Evolutionary conservation across 2,797 vertebrate genomes (phyloP), one percentile per base, ranked within the genome.

Genomic region (Falco biarmicus): DNA sequence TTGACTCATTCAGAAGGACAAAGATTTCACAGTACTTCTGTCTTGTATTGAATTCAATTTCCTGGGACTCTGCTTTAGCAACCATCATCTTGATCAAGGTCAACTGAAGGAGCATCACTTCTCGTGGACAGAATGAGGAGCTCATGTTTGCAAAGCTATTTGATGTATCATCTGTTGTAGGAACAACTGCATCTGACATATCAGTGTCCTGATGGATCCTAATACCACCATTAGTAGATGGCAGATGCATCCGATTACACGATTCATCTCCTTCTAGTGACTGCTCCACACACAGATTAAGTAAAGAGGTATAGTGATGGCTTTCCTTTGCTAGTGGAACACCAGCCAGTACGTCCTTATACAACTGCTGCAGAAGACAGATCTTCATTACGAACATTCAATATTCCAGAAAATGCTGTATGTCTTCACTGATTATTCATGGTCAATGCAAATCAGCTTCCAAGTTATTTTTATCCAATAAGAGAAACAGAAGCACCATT

Each of bases 11-110:
- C 77, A 98, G 75, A 53, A 73, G 61, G 43, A 37, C 57, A 51
- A 96, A 60, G 39, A 98, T 86, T 56, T 96, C 94, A 61, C 81
- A 61, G 91, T 98, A 98, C 50, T 97, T 97, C 84, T 94, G 75
- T 77, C 90, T 97, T 1, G 6, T 4, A 4, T 1, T 66, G 69
- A 56, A 45, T 7, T 96, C 98, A 5, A 20, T 84, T 76, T 93
- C 74, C 15, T 56, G 82, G 21, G 96, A 97, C 25, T 94, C 50
- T 56, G 97, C 63, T 19, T 94, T 97, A 47, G 76, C 91, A 45
- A 90, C 50, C 71, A 99, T 96, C 97, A 97, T 98, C 57, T 94
- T 96, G 79, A 99, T 91, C 83, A 99, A 96, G 13, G 98, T 98
- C 92, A 99, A 64, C 80, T 98, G 97, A 60, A 99, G 94, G 57